Conservation (phyloP, 2,113 vertebrate species). For the Sinocyclocheilus grahami region DNA sequence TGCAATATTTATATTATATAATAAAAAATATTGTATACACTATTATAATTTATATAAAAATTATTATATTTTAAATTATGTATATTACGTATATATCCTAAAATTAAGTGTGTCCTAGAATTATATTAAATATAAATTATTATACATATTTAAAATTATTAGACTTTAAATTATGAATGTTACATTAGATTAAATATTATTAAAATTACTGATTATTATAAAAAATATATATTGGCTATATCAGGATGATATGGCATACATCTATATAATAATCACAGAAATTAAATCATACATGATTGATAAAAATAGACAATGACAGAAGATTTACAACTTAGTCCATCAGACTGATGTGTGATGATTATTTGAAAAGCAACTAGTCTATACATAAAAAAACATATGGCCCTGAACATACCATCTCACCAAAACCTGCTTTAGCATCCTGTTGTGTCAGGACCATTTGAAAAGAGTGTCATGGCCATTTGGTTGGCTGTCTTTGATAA, state of each 20-base stretch:
- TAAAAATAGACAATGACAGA: background rate
- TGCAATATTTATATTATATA: too few relatives aligned
- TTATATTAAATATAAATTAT: background rate
- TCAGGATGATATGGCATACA: background rate
- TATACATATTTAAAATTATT: background rate
- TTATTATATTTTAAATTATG: too few relatives aligned
- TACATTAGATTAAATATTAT: background rate
- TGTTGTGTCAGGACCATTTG: slow-evolving; percentile 13
- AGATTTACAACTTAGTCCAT: background rate
- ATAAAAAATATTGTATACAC: too few relatives aligned
- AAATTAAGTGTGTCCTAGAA: too few relatives aligned
- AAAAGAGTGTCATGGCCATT: slow-evolving; percentile 21
- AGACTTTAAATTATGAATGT: background rate
- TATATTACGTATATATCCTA: too few relatives aligned
- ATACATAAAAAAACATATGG: background rate
- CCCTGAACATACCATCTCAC: background rate
- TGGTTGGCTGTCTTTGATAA: slow-evolving; percentile 27
- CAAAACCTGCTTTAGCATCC: background rate
- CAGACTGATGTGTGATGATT: background rate
- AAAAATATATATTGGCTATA: background rate
- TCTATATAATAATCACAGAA: background rate
- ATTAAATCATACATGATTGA: background rate
- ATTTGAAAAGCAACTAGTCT: background rate
- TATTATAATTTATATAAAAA: too few relatives aligned
- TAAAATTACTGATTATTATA: background rate